Evolutionary conservation across 2,797 vertebrate genomes (phyloP).

Genomic region (Cyclura pinguis): DNA sequence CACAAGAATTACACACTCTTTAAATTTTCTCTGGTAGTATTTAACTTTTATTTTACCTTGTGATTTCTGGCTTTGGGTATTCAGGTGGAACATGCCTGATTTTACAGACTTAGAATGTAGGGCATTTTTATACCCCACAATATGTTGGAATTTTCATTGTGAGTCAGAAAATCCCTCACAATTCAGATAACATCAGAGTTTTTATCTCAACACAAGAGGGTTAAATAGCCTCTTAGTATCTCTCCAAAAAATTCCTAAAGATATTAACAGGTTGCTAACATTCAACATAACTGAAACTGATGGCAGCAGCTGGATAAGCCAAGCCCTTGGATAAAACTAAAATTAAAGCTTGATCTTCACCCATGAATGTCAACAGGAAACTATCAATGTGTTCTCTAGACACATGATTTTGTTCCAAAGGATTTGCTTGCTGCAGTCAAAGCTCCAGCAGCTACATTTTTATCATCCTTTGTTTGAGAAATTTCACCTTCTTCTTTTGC

Average conservation of each 20-base stretch:
- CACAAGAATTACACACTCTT: neutral
- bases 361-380: slow-evolving; percentile 1
- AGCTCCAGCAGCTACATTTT: slow-evolving; percentile 32
- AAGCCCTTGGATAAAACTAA: neutral
- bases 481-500: neutral
- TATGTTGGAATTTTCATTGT: neutral
- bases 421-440: slow-evolving; percentile 19
- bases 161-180: neutral
- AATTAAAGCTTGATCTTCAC: slow-evolving; percentile 31
- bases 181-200: neutral
- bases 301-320: slow-evolving; percentile 25
- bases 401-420: slow-evolving; percentile 30
- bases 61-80: neutral
- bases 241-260: slow-evolving; percentile 28
- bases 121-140: neutral
- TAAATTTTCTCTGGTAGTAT: neutral
- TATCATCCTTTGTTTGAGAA: neutral
- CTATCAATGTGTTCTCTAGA: neutral
- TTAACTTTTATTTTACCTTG: neutral
- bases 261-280: slow-evolving; percentile 8
- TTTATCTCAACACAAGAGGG: neutral
- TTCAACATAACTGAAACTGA: neutral
- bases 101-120: neutral
- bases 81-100: neutral
- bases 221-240: slow-evolving; percentile 33